Conservation (phyloP, 2,113 vertebrate species). For the Galemys pyrenaicus region DNA sequence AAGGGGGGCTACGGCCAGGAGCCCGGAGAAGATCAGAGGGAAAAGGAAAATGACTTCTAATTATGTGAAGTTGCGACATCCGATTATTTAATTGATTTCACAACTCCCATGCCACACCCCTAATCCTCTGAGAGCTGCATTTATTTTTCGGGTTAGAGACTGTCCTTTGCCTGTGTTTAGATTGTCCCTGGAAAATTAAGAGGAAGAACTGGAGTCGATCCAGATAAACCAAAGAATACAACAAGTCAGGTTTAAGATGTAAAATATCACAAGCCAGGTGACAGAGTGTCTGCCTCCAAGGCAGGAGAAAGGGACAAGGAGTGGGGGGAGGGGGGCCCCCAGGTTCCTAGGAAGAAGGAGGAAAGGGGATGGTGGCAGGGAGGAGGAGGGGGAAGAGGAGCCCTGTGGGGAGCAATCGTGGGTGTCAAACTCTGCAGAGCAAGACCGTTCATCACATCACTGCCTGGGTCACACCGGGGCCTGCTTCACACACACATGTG, state of each 20-base stretch:
- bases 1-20: not conserved
- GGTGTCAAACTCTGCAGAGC: not conserved
- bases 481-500: not conserved
- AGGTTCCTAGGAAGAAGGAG: not conserved
- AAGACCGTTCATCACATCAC: not conserved
- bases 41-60: not conserved
- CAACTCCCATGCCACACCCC: not conserved
- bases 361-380: not conserved
- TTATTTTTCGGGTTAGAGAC: not conserved
- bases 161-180: not conserved
- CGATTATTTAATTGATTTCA: not conserved
- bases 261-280: not conserved
- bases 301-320: not conserved
- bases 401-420: fast-evolving
- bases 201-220: not conserved
- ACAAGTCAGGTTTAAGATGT: not conserved
- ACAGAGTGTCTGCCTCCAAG: not conserved
- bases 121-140: not conserved
- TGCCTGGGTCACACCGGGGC: too few relatives aligned
- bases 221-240: not conserved
- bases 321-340: not conserved
- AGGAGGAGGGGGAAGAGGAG: too few relatives aligned
- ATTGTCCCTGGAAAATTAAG: not conserved
- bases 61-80: not conserved
- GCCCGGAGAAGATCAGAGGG: not conserved